Evolutionary conservation across 2,797 vertebrate species (phyloP).

Genomic region (Notoglanidium macrostoma): DNA sequence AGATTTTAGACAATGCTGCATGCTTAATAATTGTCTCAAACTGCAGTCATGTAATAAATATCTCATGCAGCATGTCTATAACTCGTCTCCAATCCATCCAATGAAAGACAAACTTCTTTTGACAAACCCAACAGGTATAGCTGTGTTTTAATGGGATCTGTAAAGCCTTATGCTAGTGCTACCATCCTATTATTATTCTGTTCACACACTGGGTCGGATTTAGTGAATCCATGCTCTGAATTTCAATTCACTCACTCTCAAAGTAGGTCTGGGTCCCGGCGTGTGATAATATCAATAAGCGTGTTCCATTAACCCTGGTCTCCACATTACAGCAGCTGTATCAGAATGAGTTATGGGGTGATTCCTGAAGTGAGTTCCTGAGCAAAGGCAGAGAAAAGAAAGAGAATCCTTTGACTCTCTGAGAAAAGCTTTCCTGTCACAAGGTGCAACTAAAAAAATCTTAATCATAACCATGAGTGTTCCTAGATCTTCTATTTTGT

Average conservation of each 20-base stretch:
- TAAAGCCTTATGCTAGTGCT: constrained; percentile 43
- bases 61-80: constrained; percentile 18
- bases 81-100: constrained; percentile 6
- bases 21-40: background rate
- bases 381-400: constrained; percentile 19
- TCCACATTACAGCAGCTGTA: constrained; percentile 57
- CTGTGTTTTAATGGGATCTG: constrained; percentile 32
- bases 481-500: constrained; percentile 5
- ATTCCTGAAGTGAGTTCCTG: constrained; percentile 57
- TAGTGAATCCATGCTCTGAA: constrained; percentile 59
- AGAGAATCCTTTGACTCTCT: constrained; percentile 12
- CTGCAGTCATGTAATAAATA: constrained; percentile 25
- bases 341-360: constrained; percentile 65
- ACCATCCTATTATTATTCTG: constrained; percentile 57
- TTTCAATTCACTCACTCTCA: constrained; percentile 57
- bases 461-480: constrained; percentile 11
- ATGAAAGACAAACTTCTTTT: constrained; percentile 15
- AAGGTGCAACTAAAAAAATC: background rate
- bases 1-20: constrained; percentile 21
- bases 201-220: constrained; percentile 60
- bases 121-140: constrained; percentile 48
- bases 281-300: constrained; percentile 67
- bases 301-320: constrained; percentile 63
- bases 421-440: background rate
- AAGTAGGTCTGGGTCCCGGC: constrained; percentile 58